Evolutionary conservation across 2,888 invertebrate genomes (phyloP).

Genomic region (Sarcophaga carnaria): DNA sequence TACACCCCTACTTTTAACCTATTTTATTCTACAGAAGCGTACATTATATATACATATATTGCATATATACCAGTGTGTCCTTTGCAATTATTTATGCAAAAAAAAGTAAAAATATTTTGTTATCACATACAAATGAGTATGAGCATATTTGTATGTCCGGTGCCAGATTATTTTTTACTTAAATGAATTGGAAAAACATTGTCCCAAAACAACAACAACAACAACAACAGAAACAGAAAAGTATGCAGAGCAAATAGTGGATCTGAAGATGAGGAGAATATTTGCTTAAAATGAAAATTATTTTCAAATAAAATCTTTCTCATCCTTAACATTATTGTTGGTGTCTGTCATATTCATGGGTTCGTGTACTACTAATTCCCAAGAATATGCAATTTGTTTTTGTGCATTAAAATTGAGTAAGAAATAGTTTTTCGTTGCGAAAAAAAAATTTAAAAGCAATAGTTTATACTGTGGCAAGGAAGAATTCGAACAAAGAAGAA

Average conservation of each 20-base stretch:
- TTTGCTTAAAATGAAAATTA: conserved; percentile 17
- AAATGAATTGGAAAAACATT: conserved; percentile 7
- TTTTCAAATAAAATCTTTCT: not conserved
- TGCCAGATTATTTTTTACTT: not conserved
- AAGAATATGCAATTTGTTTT: no score
- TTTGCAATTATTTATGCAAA: not conserved
- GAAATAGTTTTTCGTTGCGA: no score
- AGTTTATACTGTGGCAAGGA: no score
- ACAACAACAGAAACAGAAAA: not conserved
- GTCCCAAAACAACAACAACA: not conserved
- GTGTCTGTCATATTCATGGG: no score
- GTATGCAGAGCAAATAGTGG: not conserved
- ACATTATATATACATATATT: not conserved
- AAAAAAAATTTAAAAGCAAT: no score
- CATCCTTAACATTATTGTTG: not conserved
- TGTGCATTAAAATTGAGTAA: no score
- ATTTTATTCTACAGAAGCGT: not conserved
- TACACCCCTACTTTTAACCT: not conserved
- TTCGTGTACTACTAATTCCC: no score
- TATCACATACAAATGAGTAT: not conserved
- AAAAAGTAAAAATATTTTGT: not conserved
- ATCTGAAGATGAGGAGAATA: not conserved
- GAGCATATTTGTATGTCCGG: not conserved
- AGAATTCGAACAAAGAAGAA: no score
- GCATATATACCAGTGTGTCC: not conserved